Base-by-base conservation (phyloP, 2,888 invertebrate species). In the Agrochola macilenta region DNA sequence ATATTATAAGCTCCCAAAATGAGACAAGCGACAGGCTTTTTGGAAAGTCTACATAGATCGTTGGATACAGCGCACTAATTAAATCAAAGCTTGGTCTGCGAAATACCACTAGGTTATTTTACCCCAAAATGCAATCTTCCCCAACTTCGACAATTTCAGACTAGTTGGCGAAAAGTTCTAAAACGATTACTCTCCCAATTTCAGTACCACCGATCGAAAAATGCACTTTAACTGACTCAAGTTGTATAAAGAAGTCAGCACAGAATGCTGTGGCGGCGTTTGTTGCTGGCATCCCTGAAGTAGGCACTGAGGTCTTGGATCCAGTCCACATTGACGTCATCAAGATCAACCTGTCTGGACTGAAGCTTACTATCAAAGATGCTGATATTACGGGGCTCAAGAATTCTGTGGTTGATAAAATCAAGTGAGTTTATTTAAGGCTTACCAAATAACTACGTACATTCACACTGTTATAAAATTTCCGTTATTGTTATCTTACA, bases 321-420 rank as follows among this genome's bases (percentile, higher is more conserved):
- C 90, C 91, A 0, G 88, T 95, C 89, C 83, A 88, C 3, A 80
- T 95, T 5, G 91, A 94, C 11, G 26, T 81, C 9, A 91, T 94
- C 46, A 91, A 92, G 30, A 87, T 95, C 3, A 92, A 95, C 52
- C 74, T 95, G 2, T 92, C 94, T 30, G 95, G 95, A 0, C 84
- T 96, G 20, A 93, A 93, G 63, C 76, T 95, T 57, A 83, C 85
- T 5, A 73, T 95, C 26, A 91, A 73, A 9, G 90, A 95, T 58
- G 85, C 88, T n/a, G 79, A 89, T 2, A 86, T 94, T 5, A 90
- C 82, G 39, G 95, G 95, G 1, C 68, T 94, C 30, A 91, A 86
- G 74, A 89, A 91, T 35, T 8, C 90, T 17, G 84, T 89, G 23
- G 81, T 94, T 78, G 93, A 94, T 23, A 92, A 92, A 74, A 23